A percentile compares a stretch with the other conserved stretches of the same genome.
phyloP scores from a whole-genome alignment of 2,797 vertebrate species.

The Microctenopoma lineatum region DNA sequence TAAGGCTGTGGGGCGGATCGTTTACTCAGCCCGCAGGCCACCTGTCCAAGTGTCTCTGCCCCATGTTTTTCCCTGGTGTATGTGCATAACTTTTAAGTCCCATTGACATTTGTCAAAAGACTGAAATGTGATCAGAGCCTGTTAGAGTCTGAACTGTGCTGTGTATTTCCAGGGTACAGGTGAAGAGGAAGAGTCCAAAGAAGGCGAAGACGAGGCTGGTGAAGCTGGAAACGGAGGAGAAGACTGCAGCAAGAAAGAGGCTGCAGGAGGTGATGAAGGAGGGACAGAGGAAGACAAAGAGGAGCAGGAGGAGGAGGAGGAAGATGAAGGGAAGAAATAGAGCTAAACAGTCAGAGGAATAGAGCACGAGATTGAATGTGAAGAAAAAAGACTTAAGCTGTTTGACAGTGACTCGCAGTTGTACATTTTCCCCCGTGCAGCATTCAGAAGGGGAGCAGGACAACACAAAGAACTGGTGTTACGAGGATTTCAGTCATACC shows the following conservation, averaged over 20 bases:
- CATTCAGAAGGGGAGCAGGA: background rate
- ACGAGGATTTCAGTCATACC: background rate
- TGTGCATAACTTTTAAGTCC: no score
- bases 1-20: background rate
- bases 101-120: no score
- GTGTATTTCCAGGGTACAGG: conserved; percentile 40
- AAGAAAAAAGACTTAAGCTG: background rate
- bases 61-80: background rate
- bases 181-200: conserved; percentile 61
- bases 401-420: background rate
- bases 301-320: conserved; percentile 1
- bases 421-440: background rate
- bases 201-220: conserved; percentile 26
- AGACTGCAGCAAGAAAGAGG: conserved; percentile 22
- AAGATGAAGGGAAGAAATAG: conserved; percentile 41
- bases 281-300: conserved; percentile 12
- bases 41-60: no score
- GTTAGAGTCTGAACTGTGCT: background rate
- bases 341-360: background rate
- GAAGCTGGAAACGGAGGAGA: conserved; percentile 20
- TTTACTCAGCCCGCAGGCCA: no score
- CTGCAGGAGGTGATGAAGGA: conserved; percentile 2
- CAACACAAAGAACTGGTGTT: background rate
- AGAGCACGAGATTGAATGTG: background rate
- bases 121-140: no score